phyloP scores from a whole-genome alignment of 2,888 invertebrate genomes.

The Drosophila niveifrons region DNA sequence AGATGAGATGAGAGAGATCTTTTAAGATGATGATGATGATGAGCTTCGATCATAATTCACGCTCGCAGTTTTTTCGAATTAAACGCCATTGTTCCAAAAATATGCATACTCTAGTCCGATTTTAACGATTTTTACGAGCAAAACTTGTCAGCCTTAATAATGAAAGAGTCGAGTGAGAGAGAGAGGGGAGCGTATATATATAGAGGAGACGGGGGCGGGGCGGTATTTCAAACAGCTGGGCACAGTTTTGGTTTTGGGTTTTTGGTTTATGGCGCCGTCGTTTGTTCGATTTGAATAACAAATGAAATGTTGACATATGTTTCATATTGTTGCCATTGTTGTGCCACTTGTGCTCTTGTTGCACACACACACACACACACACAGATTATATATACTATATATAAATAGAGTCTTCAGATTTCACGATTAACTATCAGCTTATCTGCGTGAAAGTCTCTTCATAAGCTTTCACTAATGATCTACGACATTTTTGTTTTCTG shows the following conservation, averaged over 20 bases:
- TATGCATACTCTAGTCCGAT: conserved; percentile 38
- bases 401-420: conserved; percentile 51
- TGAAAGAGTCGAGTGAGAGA: no score
- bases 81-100: conserved; percentile 5
- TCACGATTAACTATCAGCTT: conserved; percentile 49
- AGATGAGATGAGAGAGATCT: conserved; percentile 9
- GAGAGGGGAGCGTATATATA: neutral
- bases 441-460: conserved; percentile 57
- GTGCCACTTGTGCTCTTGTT: conserved; percentile 43
- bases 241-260: conserved; percentile 54
- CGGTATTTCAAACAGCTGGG: conserved; percentile 50
- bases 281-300: conserved; percentile 79
- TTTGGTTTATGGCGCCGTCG: conserved; percentile 63
- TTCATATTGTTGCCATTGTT: conserved; percentile 74
- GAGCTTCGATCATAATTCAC: conserved; percentile 72
- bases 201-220: neutral
- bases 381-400: conserved; percentile 11
- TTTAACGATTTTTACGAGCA: conserved; percentile 65
- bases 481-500: conserved; percentile 3
- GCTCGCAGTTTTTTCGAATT: conserved; percentile 47
- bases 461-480: conserved; percentile 56
- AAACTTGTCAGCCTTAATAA: conserved; percentile 29
- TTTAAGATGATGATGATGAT: conserved; percentile 50
- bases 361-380: neutral
- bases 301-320: conserved; percentile 83